Base-by-base conservation (phyloP, 2,888 invertebrate genomes). In the Himalopsyche kuldschensis region DNA sequence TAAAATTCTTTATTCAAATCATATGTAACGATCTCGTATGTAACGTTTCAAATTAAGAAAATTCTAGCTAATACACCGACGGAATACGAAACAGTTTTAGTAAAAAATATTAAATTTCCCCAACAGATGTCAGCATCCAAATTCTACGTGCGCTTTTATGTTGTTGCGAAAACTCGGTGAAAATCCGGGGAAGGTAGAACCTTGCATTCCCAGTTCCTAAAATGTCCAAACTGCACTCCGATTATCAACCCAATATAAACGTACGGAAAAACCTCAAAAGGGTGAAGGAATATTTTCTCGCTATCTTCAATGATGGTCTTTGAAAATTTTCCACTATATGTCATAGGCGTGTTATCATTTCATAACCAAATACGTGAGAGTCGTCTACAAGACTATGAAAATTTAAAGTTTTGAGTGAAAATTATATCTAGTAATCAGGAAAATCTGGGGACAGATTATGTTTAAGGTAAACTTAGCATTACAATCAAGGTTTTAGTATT, bases 291-390 rank as follows among this genome's bases (percentile, higher is more conserved):
- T 69, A 15, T 1, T 11, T 11, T 69, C 30, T 30, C 27, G 11
- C 27, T 69, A 11, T 15, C 11, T 5, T n/a, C 27, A 20, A 69
- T 27, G 69, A 2, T 69, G 11, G 10, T 11, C 2, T 69, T 41
- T 76, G 76, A 41, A 76, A 10, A 76, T 76, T 35, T 35, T 76
- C 41, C 41, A 32, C 20, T 35, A 41, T 20, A 76, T 76, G 84
- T 81, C 84, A 85, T 82, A 85, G 84, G 85, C 83, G 85, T 86
- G 86, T 86, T 85, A 81, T 84, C 84, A 84, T 85, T 84, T 55
- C 55, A 55, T 31, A 31, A 31, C 30, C 27, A 46, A 78, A 47
- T 84, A 84, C 84, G 84, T 80, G 75, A 69, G 75, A 82, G n/a
- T 55, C 35, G 48, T 30, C 41, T n/a, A n/a, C 20, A 79, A 69